Conservation (phyloP, 2,797 vertebrate genomes). For the Sebastes cheni region DNA sequence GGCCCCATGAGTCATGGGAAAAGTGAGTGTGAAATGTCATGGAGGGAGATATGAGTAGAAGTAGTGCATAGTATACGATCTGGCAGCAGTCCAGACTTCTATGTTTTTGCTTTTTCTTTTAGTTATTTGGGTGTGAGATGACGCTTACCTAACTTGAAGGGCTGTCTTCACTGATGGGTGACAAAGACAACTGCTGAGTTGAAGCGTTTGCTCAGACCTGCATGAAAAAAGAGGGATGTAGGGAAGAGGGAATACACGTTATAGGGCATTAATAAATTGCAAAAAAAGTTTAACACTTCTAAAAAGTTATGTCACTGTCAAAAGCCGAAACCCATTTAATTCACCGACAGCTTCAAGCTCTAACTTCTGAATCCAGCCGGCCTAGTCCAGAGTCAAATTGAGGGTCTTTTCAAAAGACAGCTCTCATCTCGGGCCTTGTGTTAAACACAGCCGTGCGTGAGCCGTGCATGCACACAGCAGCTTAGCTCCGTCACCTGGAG, state of each 20-base stretch:
- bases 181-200: neutral
- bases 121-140: neutral
- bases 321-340: neutral
- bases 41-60: slow-evolving; percentile 9
- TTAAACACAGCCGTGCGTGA: neutral
- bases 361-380: neutral
- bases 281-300: neutral
- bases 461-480: neutral
- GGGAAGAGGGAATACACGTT: neutral
- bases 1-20: slow-evolving; percentile 71
- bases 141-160: slow-evolving; percentile 44
- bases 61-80: neutral
- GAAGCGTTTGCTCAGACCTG: slow-evolving; percentile 57
- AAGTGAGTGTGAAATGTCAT: slow-evolving; percentile 60
- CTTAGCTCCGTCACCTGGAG: slow-evolving; percentile 35
- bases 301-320: neutral
- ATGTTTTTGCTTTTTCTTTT: neutral
- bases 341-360: neutral
- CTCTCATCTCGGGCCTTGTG: neutral
- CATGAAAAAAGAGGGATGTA: neutral
- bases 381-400: slow-evolving; percentile 1
- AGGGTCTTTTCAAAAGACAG: neutral
- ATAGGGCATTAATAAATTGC: neutral
- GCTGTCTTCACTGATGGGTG: slow-evolving; percentile 32
- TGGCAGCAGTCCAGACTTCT: slow-evolving; percentile 41